Percentiles rank a stretch among this genome's conserved stretches.
Evolutionary conservation across 2,797 vertebrate species (phyloP).

Genomic region (Smutsia temminckii): DNA sequence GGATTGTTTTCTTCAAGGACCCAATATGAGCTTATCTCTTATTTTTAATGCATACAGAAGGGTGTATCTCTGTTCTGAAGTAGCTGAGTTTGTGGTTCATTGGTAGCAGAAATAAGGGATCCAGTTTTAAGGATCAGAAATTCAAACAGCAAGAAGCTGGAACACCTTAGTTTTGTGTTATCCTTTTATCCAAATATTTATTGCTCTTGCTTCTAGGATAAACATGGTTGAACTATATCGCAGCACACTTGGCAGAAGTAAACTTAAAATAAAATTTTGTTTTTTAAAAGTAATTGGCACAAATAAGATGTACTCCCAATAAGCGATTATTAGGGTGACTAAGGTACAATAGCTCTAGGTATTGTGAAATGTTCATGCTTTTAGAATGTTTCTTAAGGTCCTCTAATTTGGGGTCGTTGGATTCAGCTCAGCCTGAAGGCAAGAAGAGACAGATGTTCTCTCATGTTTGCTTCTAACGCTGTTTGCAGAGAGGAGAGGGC

Average conservation of each 20-base stretch:
- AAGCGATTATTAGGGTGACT: background rate
- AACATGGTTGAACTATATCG: slow-evolving; percentile 10
- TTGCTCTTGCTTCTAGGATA: slow-evolving; percentile 35
- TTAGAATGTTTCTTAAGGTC: background rate
- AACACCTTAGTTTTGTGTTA: background rate
- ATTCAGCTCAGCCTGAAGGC: background rate
- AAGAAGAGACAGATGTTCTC: background rate
- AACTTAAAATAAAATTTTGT: background rate
- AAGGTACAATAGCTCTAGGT: background rate
- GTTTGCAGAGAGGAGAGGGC: background rate
- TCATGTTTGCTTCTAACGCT: background rate
- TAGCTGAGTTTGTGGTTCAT: background rate
- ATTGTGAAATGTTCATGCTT: background rate
- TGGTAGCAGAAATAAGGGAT: background rate
- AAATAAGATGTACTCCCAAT: background rate
- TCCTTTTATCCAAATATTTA: background rate
- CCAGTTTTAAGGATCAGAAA: slow-evolving; percentile 7
- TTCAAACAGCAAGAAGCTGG: background rate
- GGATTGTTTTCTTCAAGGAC: background rate
- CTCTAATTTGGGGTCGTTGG: background rate
- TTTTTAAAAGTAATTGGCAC: slow-evolving; percentile 12
- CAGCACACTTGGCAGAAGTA: background rate
- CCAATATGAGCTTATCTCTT: background rate
- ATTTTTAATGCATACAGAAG: background rate
- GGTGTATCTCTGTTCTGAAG: background rate